Base-by-base conservation (phyloP, 2,113 vertebrate species). In the Anseranas semipalmata region DNA sequence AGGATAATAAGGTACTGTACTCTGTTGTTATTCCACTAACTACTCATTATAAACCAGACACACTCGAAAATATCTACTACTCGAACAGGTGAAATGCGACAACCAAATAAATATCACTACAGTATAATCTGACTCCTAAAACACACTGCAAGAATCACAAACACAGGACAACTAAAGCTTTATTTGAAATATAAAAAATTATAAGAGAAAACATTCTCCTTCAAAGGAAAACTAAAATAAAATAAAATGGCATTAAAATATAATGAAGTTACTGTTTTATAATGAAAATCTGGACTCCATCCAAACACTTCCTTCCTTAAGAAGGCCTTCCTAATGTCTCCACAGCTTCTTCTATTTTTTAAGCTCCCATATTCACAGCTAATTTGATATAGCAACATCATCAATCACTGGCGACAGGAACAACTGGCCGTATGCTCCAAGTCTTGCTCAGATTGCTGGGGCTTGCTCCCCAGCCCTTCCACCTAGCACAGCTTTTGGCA, bases 341-440 rank as follows among this genome's bases (percentile, higher is more conserved):
- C 66, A 80, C 68, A 86, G 92, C 71, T 85, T 94, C 90, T 83
- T 95, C 96, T 95, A 97, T 97, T 96, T 98, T 88, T 73, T 85
- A 91, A 97, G 76, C 91, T 95, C 96, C 87, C 82, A 87, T 94
- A 94, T 97, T 98, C 96, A 98, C 96, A 98, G 97, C 93, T 97
- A 97, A 98, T 98, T 98, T 78, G 97, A 98, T 97, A 97, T 72
- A 88, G 97, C 97, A 98, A 98, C 94, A 98, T 97, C 97, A 98
- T 98, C 97, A 97, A 98, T 98, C 98, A 98, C 89, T 8, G 77
- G 77, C 95, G 98, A 98, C 95, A 95, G 95, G 82, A 95, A 92
- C 67, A 95, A 97, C 95, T 90, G 94, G 66, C 85, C 85, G 73
- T 92, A 83, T 81, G 93, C 90, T 95, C 65, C 45, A 91, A 88